Evolutionary conservation across 2,113 vertebrate genomes (phyloP), one percentile per base, ranked within the genome.

Genomic region (Morone saxatilis): DNA sequence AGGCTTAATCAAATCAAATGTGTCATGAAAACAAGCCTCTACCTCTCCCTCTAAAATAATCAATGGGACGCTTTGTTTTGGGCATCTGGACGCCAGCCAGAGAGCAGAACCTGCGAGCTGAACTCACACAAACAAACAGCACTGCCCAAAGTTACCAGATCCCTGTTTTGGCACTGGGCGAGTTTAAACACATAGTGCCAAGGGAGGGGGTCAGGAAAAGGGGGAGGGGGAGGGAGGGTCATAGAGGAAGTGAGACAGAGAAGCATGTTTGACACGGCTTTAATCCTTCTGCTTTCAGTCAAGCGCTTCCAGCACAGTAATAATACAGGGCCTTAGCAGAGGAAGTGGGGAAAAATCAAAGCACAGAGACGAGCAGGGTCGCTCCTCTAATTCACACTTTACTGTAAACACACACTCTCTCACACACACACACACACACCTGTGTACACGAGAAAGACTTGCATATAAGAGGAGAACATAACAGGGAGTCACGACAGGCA

Each of bases 191-290:
- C 74, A 54, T 8, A 73, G 81, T 62, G 92, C 91, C 92, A 93
- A 66, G 43, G 36, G 50, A 66, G 71, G 73, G 66, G 71, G 69
- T 41, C 10, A 22, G 66, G 53, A 16, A 41, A 22, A 31, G 53
- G 63, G 7, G 59, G 68, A 65, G 68, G 11, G n/a, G 14, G 48
- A 11, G 56, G 31, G 57, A 38, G 56, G 80, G 59, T 68, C 70
- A 80, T 78, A 84, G 85, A 90, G 92, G 88, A 92, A 92, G 81
- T 81, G 78, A 88, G 86, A 91, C 87, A 87, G 91, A 91, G 85
- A 90, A 91, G 91, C 92, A 89, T 94, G 93, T 94, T 93, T 90
- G 92, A 95, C 93, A 93, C 92, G 80, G 92, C 87, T 92, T 91
- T 94, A 94, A 94, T 94, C 89, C 89, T 72, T 56, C 85, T 90